These are phyloP conservation scores for Crossocerus cetratus DNA, from an alignment of 2,888 invertebrate species.

Conservation along the genomic window DNA sequence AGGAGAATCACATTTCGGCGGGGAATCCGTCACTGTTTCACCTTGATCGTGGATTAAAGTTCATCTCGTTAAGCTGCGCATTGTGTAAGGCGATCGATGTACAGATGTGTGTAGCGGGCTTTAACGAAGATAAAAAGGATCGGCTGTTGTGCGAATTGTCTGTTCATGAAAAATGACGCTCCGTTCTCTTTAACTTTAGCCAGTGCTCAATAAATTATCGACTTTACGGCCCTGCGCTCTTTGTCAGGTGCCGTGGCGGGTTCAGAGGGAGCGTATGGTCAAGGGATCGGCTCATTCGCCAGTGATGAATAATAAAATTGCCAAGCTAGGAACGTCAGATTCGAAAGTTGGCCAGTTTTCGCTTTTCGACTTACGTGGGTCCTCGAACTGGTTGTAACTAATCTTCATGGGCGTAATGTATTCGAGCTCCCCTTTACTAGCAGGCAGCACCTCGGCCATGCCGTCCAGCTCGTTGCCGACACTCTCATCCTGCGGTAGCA, in stretches of 20 bases:
- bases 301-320: no score
- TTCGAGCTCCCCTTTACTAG: conserved; percentile 74
- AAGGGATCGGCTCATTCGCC: no score
- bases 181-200: no score
- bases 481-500: conserved; percentile 22
- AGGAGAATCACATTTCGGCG: no score
- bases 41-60: background rate
- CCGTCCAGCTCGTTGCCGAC: conserved; percentile 11
- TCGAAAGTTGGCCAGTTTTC: background rate
- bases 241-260: no score
- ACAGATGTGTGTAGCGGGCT: background rate
- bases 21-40: background rate
- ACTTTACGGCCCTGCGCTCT: no score
- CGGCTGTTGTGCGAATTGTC: no score
- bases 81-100: background rate
- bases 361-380: conserved; percentile 71
- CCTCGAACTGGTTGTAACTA: conserved; percentile 78
- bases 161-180: no score
- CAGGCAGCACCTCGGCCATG: conserved; percentile 52
- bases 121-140: conserved; percentile 9
- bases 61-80: conserved; percentile 14
- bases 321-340: no score
- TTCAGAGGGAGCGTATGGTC: no score
- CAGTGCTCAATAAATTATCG: no score
- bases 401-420: conserved; percentile 81